phyloP scores from a whole-genome alignment of 2,888 invertebrate species.

The Ditula angustiorana region DNA sequence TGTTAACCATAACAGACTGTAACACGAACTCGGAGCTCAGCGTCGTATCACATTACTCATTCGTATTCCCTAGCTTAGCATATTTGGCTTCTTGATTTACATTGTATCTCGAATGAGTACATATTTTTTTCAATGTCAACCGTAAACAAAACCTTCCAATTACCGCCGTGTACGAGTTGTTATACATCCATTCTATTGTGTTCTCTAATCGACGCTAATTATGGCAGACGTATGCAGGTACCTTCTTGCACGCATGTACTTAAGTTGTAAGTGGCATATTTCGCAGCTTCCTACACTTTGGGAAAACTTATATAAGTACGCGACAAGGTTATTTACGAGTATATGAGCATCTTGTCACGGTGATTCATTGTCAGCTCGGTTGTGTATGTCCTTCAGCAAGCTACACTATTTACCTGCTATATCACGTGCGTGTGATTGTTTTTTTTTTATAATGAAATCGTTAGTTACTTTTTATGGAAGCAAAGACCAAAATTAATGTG shows the following conservation, averaged over 20 bases:
- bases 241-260: background rate
- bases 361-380: slow-evolving; percentile 12
- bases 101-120: slow-evolving; percentile 13
- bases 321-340: slow-evolving; percentile 20
- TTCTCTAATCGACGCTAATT: slow-evolving; percentile 59
- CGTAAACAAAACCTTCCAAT: slow-evolving; percentile 34
- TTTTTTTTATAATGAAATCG: slow-evolving; percentile 1
- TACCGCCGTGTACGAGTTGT: slow-evolving; percentile 39
- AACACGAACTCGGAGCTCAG: background rate
- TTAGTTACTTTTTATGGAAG: background rate
- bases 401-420: background rate
- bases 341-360: background rate
- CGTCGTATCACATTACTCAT: background rate
- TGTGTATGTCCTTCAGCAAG: slow-evolving; percentile 4
- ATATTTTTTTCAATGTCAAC: slow-evolving; percentile 39
- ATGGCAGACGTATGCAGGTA: slow-evolving; percentile 6
- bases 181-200: slow-evolving; percentile 65
- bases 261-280: slow-evolving; percentile 19
- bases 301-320: slow-evolving; percentile 31
- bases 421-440: slow-evolving; percentile 8
- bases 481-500: background rate
- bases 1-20: background rate
- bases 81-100: slow-evolving; percentile 28
- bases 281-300: slow-evolving; percentile 33
- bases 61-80: background rate